Base-by-base conservation (phyloP, 2,888 invertebrate species). In the Barypeithes pellucidus region DNA sequence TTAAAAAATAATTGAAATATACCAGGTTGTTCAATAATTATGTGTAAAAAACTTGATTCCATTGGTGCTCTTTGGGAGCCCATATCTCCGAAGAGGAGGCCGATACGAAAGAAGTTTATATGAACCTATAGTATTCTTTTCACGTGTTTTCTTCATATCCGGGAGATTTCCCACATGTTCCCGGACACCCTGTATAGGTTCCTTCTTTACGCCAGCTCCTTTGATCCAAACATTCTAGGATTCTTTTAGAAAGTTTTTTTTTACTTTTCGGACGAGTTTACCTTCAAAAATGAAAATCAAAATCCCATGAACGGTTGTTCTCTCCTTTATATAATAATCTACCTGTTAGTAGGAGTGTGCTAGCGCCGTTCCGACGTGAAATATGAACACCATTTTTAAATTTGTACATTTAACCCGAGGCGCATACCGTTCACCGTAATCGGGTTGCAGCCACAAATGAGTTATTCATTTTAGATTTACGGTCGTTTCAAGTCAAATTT, bases 381-480 rank as follows among this genome's bases (percentile, higher is more conserved):
- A 83, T 83, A 84, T 81, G 83, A 81, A 77, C 78, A 77, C 82
- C 83, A 83, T 83, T 84, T 84, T 83, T 81, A 82, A 83, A 83
- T 83, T 83, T 82, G 69, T 66, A 57, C 80, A 80, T 83, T 84
- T 83, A 84, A 81, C 84, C 81, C 78, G 78, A 76, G 82, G 82
- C 81, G 79, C 80, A 67, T 47, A 71, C 80, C 82, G 82, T 80
- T 80, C 81, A 73, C 54, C 60, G 76, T 84, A 84, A 84, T 84
- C 82, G 82, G 82, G 83, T 83, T 83, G 81, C 80, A 77, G 75
- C 77, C 76, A 75, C 81, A 83, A 82, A 84, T 83, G 83, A 83
- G 83, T 84, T 83, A 84, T 83, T 83, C 84, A 84, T 83, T 81
- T 81, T 82, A 81, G 82, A 84, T 84, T 83, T 84, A 83, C 81